Base-by-base conservation (phyloP, 2,113 vertebrate genomes). In the Salvator merianae region DNA sequence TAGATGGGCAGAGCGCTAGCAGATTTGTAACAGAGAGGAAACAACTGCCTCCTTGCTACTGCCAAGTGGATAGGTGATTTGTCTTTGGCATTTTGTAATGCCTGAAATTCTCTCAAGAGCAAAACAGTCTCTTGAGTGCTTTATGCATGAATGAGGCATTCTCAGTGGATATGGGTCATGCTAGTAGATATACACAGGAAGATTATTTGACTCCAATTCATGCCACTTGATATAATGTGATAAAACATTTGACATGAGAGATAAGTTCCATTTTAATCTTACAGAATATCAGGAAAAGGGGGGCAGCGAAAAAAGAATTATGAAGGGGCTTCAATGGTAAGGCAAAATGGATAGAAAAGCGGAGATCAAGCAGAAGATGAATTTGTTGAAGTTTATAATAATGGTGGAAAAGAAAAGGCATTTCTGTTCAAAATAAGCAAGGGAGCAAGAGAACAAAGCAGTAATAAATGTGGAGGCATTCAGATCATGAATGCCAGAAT, bases 101-200 rank as follows among this genome's bases (percentile, higher is more conserved):
- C 96, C 96, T 96, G 91, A 97, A 91, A 92, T 95, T 96, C 96
- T 96, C 95, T 95, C 96, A 76, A 93, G 93, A 95, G 96, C 92
- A 85, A 94, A 92, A 93, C 89, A 90, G 91, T 91, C 92, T 88
- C 92, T 84, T 82, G 92, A 81, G 93, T 90, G 96, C 96, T 96
- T 96, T 95, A 96, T 97, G 97, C 96, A 97, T 96, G 97, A 97
- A 98, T 97, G 97, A 98, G 96, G 97, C 97, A 96, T 97, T 96
- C 97, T 97, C 96, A 96, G 97, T 97, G 96, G 97, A 97, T 96
- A 97, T 97, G 98, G 98, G 98, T 97, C 99, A 99, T 99, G 99
- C 98, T 99, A 99, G 98, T 98, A 99, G 98, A 99, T 99, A 98
- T 99, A 99, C 97, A 99, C 98, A 99, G 98, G 91, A 99, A 99